These are phyloP conservation scores for Orbicella faveolata DNA, from an alignment of 64 coral and sea anemone genomes.

Conservation along the genomic window DNA sequence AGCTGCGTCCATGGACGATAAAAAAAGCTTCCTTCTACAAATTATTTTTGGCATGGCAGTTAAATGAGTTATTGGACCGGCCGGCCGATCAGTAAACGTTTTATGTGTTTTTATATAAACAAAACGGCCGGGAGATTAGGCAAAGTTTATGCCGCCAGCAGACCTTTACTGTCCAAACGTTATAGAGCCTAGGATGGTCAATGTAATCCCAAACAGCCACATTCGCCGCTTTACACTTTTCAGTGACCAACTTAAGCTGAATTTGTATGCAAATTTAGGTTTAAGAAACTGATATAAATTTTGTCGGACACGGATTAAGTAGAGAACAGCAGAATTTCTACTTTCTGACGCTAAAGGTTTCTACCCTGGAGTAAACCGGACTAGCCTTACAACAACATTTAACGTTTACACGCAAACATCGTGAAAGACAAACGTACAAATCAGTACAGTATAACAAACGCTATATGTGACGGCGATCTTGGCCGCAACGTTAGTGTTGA, in stretches of 20 bases:
- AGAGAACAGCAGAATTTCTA: too few species aligned
- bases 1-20: too few species aligned
- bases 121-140: neutral
- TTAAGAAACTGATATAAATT: too few species aligned
- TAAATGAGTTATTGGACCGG: too few species aligned
- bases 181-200: neutral
- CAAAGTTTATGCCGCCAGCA: neutral
- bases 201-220: neutral
- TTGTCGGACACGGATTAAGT: neutral
- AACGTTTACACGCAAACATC: too few species aligned
- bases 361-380: too few species aligned
- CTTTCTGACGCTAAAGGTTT: too few species aligned
- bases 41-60: too few species aligned
- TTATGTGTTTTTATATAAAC: neutral
- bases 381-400: too few species aligned
- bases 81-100: too few species aligned
- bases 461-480: neutral
- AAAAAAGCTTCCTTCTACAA: too few species aligned
- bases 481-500: neutral
- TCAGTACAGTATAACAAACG: neutral
- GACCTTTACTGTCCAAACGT: neutral
- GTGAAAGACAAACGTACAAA: too few species aligned
- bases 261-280: neutral
- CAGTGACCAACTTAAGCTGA: neutral
- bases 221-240: neutral